Evolutionary conservation across 35 echinoderm and acorn worm species (phyloP), one percentile per base, ranked within the genome.

Genomic region (Amphiura filiformis): DNA sequence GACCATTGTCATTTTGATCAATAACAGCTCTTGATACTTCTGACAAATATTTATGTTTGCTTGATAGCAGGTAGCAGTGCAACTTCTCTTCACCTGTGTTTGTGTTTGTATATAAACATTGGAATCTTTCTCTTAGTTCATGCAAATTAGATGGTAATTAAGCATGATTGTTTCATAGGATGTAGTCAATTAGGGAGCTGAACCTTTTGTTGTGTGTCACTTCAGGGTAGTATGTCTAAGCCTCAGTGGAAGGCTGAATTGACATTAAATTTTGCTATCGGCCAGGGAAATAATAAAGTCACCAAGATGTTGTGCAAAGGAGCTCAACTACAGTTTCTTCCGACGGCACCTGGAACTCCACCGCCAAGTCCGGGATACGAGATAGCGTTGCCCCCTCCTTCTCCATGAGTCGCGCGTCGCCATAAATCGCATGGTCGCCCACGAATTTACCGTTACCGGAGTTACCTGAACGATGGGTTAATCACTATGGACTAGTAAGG

Each of bases 161-260:
- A n/a, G 61, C 61, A 70, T 18, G 61, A 3, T 70, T 70, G 61
- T 70, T 70, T 70, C 61, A 70, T 70, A 70, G 61, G 61, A 70
- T 70, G 61, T 70, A 70, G 61, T 18, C 61, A 70, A 70, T 70
- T 70, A 70, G 61, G 61, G 61, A 70, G 26, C 7, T 70, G n/a
- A 70, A 23, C 61, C 7, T 18, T 70, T 18, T 70, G 4, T 70
- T 26, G 17, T 52, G 44, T 70, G 61, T 70, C 61, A 70, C 7
- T 30, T 70, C 4, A 15, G 9, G 61, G 2, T 23, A 70, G 61
- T 23, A 70, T 70, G 61, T 70, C 61, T 70, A 5, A n/a, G 11
- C 61, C 61, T n/a, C 61, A 70, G 61, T 70, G 61, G 61, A 70
- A 70, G 61, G 61, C 61, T 70, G 61, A 18, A 70, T 30, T 70